Conservation (phyloP, 2,888 invertebrate species). For the Branchellion lobata region DNA sequence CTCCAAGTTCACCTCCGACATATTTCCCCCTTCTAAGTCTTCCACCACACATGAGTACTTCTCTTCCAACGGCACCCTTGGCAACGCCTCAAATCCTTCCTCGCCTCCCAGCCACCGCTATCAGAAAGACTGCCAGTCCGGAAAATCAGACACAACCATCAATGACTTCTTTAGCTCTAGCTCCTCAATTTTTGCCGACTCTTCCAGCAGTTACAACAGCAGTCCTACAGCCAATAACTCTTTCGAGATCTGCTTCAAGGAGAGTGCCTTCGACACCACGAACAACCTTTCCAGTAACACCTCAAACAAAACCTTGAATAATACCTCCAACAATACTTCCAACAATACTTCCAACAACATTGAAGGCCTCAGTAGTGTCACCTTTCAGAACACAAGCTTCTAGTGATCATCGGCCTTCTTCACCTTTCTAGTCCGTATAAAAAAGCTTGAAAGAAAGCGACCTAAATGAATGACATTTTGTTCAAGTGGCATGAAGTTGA, state of each 20-base stretch:
- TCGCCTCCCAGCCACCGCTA: neutral
- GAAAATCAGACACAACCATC: neutral
- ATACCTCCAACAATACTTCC: no score
- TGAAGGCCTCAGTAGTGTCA: no score
- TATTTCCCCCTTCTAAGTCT: neutral
- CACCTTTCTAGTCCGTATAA: no score
- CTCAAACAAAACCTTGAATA: no score
- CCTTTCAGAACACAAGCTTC: no score
- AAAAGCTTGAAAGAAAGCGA: no score
- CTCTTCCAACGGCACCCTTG: neutral
- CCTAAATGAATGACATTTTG: no score
- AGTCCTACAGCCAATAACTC: neutral
- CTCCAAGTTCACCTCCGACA: neutral
- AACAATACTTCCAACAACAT: no score
- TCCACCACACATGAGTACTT: neutral
- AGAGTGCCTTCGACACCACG: neutral
- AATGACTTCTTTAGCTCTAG: neutral
- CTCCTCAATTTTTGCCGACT: neutral
- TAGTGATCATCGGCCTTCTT: no score
- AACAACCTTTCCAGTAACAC: no score
- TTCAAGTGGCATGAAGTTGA: no score
- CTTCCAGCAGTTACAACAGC: constrained; percentile 4
- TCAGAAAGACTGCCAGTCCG: neutral
- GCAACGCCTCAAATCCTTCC: neutral
- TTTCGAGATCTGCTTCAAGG: neutral